Evolutionary conservation across 2,888 invertebrate genomes (phyloP).

Genomic region (Aleiodes leptofemur): DNA sequence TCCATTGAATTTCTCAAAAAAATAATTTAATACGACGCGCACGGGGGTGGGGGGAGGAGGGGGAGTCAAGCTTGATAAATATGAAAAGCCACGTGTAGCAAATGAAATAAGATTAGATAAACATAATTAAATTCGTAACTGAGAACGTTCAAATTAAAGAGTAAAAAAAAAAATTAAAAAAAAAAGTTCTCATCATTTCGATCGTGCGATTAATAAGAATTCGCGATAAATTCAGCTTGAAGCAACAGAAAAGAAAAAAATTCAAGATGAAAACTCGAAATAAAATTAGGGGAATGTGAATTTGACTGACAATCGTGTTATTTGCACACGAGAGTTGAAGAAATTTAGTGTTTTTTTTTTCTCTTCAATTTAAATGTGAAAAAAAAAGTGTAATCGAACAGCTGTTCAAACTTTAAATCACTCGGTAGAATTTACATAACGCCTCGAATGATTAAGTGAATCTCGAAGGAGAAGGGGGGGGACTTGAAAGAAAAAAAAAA

Average conservation of each 20-base stretch:
- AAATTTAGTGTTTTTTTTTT: too few species aligned
- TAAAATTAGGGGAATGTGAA: too few species aligned
- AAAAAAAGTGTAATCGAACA: slow-evolving; percentile 29
- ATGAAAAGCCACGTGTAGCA: slow-evolving; percentile 29
- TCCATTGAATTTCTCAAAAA: neutral
- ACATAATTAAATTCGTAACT: slow-evolving; percentile 21
- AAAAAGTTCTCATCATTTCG: slow-evolving; percentile 3
- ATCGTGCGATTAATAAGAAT: slow-evolving; percentile 14
- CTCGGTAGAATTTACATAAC: slow-evolving; percentile 7
- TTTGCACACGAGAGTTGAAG: too few species aligned
- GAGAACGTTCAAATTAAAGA: neutral
- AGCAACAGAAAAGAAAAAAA: neutral
- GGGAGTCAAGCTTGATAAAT: slow-evolving; percentile 25
- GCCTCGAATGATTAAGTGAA: slow-evolving; percentile 24
- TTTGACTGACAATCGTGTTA: too few species aligned
- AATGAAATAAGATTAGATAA: slow-evolving; percentile 28
- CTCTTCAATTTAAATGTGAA: slow-evolving; percentile 18
- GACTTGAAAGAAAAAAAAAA: slow-evolving; percentile 20
- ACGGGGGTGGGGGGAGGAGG: slow-evolving; percentile 28
- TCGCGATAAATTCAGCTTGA: slow-evolving; percentile 9
- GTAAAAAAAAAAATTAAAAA: too few species aligned
- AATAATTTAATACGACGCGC: slow-evolving; percentile 9
- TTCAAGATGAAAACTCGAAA: neutral
- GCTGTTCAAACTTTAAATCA: slow-evolving; percentile 20
- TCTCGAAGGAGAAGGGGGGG: neutral